These are phyloP conservation scores for Anguilla obscura DNA, from an alignment of 2,797 vertebrate species.

Conservation along the genomic window DNA sequence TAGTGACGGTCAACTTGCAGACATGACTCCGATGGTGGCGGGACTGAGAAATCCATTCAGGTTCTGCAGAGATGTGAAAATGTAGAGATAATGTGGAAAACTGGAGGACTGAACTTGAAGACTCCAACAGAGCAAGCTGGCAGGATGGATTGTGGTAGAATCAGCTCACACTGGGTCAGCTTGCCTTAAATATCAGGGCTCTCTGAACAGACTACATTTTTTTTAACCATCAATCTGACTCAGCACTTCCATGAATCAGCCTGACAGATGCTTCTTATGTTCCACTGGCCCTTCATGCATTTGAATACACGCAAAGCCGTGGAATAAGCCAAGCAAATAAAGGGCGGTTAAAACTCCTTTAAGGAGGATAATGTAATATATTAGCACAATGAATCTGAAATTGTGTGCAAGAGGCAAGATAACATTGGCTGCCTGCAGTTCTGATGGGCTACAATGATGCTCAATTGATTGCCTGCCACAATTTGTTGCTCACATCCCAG, in stretches of 20 bases:
- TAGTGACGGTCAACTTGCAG: not conserved
- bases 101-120: not conserved
- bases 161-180: not conserved
- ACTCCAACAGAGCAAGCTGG: not conserved
- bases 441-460: too few relatives aligned
- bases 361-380: too few relatives aligned
- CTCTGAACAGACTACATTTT: not conserved
- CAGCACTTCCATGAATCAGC: not conserved
- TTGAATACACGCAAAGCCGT: too few relatives aligned
- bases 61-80: not conserved
- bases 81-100: not conserved
- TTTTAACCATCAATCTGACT: not conserved
- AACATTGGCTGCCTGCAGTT: too few relatives aligned
- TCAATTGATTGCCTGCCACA: too few relatives aligned
- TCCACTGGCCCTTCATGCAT: not conserved
- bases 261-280: not conserved
- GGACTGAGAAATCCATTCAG: conserved; percentile 10
- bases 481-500: too few relatives aligned
- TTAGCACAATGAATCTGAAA: too few relatives aligned
- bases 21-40: not conserved
- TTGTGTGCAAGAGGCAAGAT: too few relatives aligned
- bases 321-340: too few relatives aligned
- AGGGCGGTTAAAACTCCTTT: too few relatives aligned
- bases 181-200: not conserved
- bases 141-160: not conserved